Conservation (phyloP, 2,113 vertebrate species). For the Serinus canaria region DNA sequence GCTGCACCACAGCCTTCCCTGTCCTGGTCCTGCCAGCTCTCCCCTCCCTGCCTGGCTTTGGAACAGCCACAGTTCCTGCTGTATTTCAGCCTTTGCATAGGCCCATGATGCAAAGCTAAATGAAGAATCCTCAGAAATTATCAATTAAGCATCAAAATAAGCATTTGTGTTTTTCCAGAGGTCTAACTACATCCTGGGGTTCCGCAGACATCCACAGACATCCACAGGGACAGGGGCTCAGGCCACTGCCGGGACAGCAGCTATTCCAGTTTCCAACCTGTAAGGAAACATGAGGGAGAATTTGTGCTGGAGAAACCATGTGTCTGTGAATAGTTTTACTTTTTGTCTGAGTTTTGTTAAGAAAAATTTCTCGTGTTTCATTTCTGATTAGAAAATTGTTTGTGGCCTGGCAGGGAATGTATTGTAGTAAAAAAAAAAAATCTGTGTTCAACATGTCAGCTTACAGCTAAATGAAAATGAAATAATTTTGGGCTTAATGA, state of each 20-base stretch:
- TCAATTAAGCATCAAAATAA: neutral
- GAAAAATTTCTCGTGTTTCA: neutral
- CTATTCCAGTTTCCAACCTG: neutral
- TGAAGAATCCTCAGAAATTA: neutral
- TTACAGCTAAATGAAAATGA: neutral
- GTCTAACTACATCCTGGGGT: neutral
- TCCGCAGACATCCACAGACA: neutral
- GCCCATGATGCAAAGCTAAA: neutral
- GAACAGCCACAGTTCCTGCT: neutral
- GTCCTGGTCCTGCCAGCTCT: neutral
- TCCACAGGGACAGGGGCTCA: neutral
- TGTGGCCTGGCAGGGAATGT: neutral
- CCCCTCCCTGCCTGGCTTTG: fast-evolving
- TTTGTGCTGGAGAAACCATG: neutral
- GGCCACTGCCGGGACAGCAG: neutral
- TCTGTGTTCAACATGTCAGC: neutral
- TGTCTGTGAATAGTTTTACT: neutral
- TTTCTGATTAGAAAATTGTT: neutral
- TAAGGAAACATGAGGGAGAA: neutral
- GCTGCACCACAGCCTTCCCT: neutral
- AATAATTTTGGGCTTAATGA: neutral
- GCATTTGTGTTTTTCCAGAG: neutral
- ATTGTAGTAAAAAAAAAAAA: neutral
- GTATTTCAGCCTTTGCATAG: neutral
- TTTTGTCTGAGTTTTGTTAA: neutral